Evolutionary conservation across 2,888 invertebrate species (phyloP).

Genomic region (Colletes collaris): DNA sequence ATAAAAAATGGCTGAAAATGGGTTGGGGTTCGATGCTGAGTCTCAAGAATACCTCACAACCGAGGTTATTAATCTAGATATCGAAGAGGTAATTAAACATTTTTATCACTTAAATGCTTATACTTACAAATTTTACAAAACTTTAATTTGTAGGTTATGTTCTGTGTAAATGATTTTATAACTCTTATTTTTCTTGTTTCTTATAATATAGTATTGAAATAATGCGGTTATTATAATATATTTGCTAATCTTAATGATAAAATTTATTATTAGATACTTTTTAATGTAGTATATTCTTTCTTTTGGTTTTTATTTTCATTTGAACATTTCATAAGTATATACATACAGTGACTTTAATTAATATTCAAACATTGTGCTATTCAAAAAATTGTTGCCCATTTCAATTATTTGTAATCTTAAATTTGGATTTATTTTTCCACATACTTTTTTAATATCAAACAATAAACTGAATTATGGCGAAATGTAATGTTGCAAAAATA

Average conservation of each 20-base stretch:
- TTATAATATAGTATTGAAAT: neutral
- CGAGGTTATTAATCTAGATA: constrained; percentile 86
- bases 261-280: neutral
- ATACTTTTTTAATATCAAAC: too few relatives aligned
- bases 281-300: neutral
- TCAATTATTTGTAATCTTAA: too few relatives aligned
- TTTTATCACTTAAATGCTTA: neutral
- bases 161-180: neutral
- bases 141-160: constrained; percentile 49
- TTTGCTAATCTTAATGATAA: neutral
- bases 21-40: constrained; percentile 87
- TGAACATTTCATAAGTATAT: neutral
- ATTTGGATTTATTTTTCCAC: too few relatives aligned
- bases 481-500: too few relatives aligned
- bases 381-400: too few relatives aligned
- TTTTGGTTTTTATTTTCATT: neutral
- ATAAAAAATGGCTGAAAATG: constrained; percentile 82
- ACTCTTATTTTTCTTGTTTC: constrained; percentile 6
- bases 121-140: neutral
- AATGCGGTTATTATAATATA: neutral
- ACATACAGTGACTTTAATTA: neutral
- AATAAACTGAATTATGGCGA: too few relatives aligned
- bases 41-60: constrained; percentile 87
- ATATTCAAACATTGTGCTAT: too few relatives aligned
- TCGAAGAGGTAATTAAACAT: constrained; percentile 86